Evolutionary conservation across 2,797 vertebrate species (phyloP).

Genomic region (Labroides dimidiatus): DNA sequence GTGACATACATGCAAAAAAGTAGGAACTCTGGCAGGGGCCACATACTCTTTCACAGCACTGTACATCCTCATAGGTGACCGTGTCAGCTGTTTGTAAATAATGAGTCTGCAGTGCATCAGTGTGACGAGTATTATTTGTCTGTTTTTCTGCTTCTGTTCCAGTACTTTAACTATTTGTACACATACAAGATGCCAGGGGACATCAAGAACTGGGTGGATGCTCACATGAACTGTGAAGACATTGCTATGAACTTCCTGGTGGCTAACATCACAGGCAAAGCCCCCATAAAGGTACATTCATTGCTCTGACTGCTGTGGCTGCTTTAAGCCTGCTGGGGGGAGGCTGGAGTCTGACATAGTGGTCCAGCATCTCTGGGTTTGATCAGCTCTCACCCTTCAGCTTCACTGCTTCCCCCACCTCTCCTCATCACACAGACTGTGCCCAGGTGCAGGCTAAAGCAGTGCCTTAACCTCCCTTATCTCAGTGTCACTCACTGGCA

Average conservation of each 20-base stretch:
- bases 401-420: conserved; percentile 43
- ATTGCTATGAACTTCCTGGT: conserved; percentile 99
- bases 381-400: conserved; percentile 80
- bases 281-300: conserved; percentile 94
- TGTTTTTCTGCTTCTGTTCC: conserved; percentile 52
- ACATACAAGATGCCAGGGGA: conserved; percentile 99
- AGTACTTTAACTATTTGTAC: conserved; percentile 99
- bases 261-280: conserved; percentile 97
- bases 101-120: conserved; percentile 3
- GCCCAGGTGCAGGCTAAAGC: conserved; percentile 79
- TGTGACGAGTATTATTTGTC: conserved; percentile 2
- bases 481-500: conserved; percentile 76
- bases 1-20: too few species aligned
- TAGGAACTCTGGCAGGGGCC: too few species aligned
- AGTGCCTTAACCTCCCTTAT: conserved; percentile 83
- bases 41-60: too few species aligned
- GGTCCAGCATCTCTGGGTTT: conserved; percentile 74
- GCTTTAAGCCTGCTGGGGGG: conserved; percentile 16
- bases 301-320: conserved; percentile 3
- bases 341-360: conserved; percentile 55
- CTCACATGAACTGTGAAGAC: conserved; percentile 99
- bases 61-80: conserved; percentile 17
- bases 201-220: conserved; percentile 99
- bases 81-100: conserved; percentile 7
- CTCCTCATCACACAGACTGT: conserved; percentile 54